Percentiles rank a stretch among this genome's conserved stretches.
phyloP scores from a whole-genome alignment of 2,113 vertebrate species.

The Ammodramus savannarum region DNA sequence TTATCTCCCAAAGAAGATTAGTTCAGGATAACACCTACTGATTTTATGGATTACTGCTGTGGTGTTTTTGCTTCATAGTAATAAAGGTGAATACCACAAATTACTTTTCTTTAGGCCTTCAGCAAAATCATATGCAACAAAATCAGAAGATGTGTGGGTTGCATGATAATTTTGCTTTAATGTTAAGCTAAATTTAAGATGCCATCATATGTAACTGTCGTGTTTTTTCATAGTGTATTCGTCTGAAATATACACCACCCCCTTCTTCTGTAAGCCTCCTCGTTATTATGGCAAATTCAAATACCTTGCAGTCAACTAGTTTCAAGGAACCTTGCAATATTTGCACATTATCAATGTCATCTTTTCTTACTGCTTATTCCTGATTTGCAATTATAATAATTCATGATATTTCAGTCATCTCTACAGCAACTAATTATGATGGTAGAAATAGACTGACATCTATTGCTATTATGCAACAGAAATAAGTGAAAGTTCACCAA shows the following conservation, averaged over 20 bases:
- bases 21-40: constrained; percentile 20
- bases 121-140: background rate
- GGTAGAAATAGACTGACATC: constrained; percentile 47
- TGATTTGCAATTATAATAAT: constrained; percentile 62
- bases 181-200: background rate
- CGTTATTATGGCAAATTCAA: background rate
- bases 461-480: constrained; percentile 33
- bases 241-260: background rate
- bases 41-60: background rate
- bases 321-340: constrained; percentile 38
- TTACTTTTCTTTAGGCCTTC: background rate
- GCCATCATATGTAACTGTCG: background rate
- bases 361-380: constrained; percentile 36
- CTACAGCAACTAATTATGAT: constrained; percentile 54
- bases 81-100: background rate
- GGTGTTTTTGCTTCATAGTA: background rate
- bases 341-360: constrained; percentile 61
- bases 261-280: background rate
- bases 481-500: constrained; percentile 19
- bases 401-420: constrained; percentile 46
- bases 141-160: background rate
- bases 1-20: background rate
- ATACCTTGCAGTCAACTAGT: background rate
- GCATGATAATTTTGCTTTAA: background rate
- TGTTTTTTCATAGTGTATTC: background rate